Percentiles rank a stretch among this genome's conserved stretches.
Conservation (phyloP, 2,888 invertebrate species). For the Mactromeris polynyma region DNA sequence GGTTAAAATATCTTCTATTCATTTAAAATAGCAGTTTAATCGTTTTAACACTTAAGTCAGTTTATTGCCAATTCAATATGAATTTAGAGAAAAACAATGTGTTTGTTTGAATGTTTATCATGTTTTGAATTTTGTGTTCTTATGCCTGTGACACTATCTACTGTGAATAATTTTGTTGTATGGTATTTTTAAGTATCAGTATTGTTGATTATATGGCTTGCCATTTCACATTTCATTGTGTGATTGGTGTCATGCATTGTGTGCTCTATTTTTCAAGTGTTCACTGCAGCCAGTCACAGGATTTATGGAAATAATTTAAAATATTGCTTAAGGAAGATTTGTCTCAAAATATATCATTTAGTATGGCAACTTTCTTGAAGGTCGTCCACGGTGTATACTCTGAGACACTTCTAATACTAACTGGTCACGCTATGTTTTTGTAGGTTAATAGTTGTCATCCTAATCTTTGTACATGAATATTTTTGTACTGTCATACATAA, state of each 20-base stretch:
- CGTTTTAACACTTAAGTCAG: not conserved
- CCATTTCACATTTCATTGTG: not conserved
- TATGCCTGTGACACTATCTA: not conserved
- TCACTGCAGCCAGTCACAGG: not conserved
- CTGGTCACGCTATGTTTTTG: no score
- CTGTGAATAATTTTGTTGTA: not conserved
- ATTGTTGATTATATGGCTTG: not conserved
- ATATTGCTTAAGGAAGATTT: no score
- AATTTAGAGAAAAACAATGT: not conserved
- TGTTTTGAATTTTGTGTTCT: not conserved
- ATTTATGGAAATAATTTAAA: not conserved
- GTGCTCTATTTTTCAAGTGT: not conserved
- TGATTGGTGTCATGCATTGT: not conserved
- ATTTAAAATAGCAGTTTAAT: not conserved
- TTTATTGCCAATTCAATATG: not conserved
- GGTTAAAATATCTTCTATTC: not conserved
- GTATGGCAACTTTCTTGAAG: no score
- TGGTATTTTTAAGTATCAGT: not conserved
- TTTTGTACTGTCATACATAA: no score
- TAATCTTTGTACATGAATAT: no score
- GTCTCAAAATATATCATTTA: no score
- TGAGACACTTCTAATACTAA: no score
- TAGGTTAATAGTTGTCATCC: no score
- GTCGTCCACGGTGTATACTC: no score
- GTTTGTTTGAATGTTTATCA: not conserved